Conservation (phyloP, 2,888 invertebrate species). For the Hyppa rectilinea region DNA sequence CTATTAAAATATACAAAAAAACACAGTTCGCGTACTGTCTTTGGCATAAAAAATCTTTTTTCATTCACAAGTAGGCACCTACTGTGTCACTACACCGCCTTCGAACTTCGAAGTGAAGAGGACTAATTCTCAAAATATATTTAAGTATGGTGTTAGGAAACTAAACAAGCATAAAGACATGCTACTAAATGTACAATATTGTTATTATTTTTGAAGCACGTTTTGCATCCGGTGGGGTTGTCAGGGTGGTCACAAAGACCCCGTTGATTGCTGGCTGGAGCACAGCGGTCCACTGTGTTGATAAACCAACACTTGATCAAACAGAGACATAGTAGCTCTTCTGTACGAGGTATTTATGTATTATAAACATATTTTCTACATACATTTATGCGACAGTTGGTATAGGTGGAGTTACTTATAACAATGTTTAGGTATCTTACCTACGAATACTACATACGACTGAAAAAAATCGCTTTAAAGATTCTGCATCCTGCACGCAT, state of each 20-base stretch:
- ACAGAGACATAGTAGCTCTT: constrained; percentile 72
- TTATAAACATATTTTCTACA: constrained; percentile 24
- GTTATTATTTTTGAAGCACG: constrained; percentile 64
- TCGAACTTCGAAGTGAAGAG: no score
- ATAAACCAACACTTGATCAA: constrained; percentile 88
- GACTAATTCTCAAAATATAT: not conserved
- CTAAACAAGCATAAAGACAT: constrained; percentile 53
- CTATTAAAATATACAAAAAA: not conserved
- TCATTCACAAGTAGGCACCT: no score
- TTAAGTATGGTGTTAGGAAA: constrained; percentile 16
- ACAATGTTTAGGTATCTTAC: not conserved
- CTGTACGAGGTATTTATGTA: constrained; percentile 55
- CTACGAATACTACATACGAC: not conserved
- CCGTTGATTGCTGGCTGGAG: constrained; percentile 72
- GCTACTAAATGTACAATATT: constrained; percentile 57
- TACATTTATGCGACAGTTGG: constrained; percentile 8
- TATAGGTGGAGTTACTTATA: not conserved
- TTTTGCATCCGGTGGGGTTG: constrained; percentile 81
- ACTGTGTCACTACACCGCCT: no score
- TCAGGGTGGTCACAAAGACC: constrained; percentile 76
- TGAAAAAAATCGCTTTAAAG: not conserved
- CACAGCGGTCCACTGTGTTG: constrained; percentile 78
- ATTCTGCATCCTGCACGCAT: not conserved
- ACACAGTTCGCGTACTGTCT: not conserved
- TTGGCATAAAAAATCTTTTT: no score